Evolutionary conservation across 1,140 invertebrate species (phyloP).

Genomic region (Hypsibius dujardini): DNA sequence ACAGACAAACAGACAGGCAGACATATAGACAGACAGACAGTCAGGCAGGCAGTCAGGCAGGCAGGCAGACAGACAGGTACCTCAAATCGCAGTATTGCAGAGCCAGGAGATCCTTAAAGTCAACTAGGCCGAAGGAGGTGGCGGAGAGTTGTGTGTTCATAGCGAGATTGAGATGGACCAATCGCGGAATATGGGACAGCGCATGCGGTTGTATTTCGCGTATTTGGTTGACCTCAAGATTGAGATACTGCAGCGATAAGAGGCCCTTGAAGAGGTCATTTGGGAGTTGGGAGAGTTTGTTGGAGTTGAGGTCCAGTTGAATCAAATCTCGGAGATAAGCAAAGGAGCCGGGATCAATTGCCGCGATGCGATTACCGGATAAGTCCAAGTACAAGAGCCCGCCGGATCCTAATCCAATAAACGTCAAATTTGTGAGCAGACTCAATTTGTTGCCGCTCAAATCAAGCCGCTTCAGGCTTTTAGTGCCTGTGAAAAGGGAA

Average conservation of each 20-base stretch:
- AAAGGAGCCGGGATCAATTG: constrained; percentile 4
- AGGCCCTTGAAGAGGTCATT: constrained; percentile 10
- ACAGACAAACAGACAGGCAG: no score
- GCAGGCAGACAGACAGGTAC: no score
- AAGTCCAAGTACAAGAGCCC: background rate
- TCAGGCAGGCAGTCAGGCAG: no score
- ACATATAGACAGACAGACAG: no score
- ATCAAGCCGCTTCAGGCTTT: background rate
- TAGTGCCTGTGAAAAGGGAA: background rate
- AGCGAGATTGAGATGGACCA: constrained; percentile 12
- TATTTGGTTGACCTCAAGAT: background rate
- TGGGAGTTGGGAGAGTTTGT: background rate
- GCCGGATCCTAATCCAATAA: background rate
- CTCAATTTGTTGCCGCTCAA: background rate
- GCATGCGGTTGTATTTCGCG: background rate
- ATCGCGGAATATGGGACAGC: background rate
- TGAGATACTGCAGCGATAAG: constrained; percentile 6
- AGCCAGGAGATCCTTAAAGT: background rate
- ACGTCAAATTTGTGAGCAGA: background rate
- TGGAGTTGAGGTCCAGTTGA: background rate
- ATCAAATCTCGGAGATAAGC: background rate
- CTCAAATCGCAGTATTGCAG: constrained; percentile 1
- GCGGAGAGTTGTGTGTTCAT: background rate
- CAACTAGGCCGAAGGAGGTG: background rate
- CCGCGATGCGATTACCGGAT: background rate